Evolutionary conservation across 2,797 vertebrate genomes (phyloP).

Genomic region (Nyctibius grandis): DNA sequence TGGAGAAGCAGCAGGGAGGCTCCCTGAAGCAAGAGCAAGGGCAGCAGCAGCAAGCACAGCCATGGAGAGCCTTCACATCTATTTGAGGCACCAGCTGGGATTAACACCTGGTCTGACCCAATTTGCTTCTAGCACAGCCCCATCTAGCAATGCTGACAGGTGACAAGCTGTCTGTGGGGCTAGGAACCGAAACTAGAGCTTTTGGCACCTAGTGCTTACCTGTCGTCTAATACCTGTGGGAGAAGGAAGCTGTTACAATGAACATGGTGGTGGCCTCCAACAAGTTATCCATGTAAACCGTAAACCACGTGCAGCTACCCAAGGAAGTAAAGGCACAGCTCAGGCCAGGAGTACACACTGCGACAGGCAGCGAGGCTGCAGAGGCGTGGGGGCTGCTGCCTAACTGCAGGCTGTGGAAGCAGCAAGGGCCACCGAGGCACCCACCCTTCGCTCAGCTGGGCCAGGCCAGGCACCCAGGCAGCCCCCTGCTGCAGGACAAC

Average conservation of each 20-base stretch:
- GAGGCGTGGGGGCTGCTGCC: neutral
- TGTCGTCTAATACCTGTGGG: fast-evolving
- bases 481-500: neutral
- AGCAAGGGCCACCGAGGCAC: fast-evolving
- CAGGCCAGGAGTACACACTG: fast-evolving
- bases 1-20: neutral
- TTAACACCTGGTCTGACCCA: neutral
- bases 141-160: neutral
- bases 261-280: neutral
- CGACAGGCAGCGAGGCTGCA: neutral
- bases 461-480: fast-evolving
- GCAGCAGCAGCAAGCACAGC: neutral
- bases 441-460: neutral
- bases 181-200: neutral
- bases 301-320: neutral
- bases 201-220: neutral
- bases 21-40: fast-evolving
- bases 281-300: neutral
- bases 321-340: neutral
- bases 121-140: neutral
- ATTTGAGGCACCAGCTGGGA: neutral
- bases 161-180: neutral
- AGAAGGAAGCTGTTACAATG: neutral
- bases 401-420: neutral
- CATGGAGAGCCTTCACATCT: neutral